Evolutionary conservation across 2,888 invertebrate species (phyloP).

Genomic region (Brachyptera risi): DNA sequence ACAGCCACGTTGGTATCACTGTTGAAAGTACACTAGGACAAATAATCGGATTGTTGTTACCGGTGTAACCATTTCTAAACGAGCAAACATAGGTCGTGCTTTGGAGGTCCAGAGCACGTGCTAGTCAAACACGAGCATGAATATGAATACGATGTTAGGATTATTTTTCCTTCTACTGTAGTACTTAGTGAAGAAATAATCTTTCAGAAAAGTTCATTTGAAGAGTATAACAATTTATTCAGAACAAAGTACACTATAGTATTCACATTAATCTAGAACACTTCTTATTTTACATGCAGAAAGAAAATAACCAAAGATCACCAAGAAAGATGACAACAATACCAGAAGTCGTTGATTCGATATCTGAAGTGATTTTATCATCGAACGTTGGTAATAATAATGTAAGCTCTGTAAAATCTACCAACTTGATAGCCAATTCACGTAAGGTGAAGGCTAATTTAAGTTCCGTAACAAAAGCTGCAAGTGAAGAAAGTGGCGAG

Average conservation of each 20-base stretch:
- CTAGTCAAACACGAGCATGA: too few relatives aligned
- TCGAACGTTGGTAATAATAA: neutral
- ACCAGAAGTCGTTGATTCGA: neutral
- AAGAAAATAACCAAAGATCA: neutral
- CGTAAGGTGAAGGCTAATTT: neutral
- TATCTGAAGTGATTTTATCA: neutral
- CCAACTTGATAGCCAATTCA: constrained; percentile 1
- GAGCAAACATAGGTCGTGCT: too few relatives aligned
- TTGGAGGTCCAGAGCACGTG: too few relatives aligned
- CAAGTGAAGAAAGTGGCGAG: neutral
- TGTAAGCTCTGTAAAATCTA: neutral
- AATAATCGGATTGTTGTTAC: too few relatives aligned
- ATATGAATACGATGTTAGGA: too few relatives aligned
- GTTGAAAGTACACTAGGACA: too few relatives aligned
- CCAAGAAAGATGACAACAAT: neutral
- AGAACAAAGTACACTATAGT: neutral
- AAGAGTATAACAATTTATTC: too few relatives aligned
- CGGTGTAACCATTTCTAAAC: too few relatives aligned
- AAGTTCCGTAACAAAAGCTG: neutral
- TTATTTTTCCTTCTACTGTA: too few relatives aligned
- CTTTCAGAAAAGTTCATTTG: too few relatives aligned
- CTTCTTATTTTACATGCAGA: neutral
- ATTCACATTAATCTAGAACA: neutral
- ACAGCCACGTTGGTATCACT: too few relatives aligned
- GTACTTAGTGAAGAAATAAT: too few relatives aligned